Evolutionary conservation across 2,113 vertebrate genomes (phyloP).

Genomic region (Sphyrna mokarran): DNA sequence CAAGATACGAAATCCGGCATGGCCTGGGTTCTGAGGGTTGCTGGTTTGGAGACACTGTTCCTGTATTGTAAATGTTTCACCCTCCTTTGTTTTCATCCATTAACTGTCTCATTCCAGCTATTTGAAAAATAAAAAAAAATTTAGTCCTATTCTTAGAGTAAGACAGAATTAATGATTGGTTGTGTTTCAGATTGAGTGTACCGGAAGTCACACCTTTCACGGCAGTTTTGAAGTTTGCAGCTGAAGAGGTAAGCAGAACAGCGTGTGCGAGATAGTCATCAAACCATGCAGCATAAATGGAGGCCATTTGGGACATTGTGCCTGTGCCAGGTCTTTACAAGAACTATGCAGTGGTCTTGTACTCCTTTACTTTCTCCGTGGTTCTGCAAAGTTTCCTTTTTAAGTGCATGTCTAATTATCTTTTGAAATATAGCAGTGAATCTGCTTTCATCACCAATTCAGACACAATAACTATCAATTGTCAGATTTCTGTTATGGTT

Average conservation of each 20-base stretch:
- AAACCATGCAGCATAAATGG: background rate
- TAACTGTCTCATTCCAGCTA: background rate
- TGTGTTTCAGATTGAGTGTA: slow-evolving; percentile 74
- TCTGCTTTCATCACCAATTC: background rate
- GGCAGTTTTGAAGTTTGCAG: slow-evolving; percentile 92
- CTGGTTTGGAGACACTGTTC: too few relatives aligned
- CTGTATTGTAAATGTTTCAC: background rate
- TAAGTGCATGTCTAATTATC: background rate
- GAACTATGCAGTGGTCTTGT: background rate
- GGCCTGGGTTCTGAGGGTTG: too few relatives aligned
- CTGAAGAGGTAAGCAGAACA: slow-evolving; percentile 79
- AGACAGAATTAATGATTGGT: background rate
- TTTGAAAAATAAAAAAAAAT: background rate
- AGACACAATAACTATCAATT: background rate
- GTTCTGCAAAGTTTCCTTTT: background rate
- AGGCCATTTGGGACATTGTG: background rate
- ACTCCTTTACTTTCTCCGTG: background rate
- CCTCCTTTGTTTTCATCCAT: background rate
- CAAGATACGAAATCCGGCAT: too few relatives aligned
- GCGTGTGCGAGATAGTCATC: background rate
- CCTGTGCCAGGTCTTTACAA: background rate
- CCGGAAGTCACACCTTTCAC: slow-evolving; percentile 91
- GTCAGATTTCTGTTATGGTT: background rate
- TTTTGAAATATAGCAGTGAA: background rate
- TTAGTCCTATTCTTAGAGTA: too few relatives aligned